Evolutionary conservation across 1,140 invertebrate genomes (phyloP).

Genomic region (Drosophila nigrodunni): DNA sequence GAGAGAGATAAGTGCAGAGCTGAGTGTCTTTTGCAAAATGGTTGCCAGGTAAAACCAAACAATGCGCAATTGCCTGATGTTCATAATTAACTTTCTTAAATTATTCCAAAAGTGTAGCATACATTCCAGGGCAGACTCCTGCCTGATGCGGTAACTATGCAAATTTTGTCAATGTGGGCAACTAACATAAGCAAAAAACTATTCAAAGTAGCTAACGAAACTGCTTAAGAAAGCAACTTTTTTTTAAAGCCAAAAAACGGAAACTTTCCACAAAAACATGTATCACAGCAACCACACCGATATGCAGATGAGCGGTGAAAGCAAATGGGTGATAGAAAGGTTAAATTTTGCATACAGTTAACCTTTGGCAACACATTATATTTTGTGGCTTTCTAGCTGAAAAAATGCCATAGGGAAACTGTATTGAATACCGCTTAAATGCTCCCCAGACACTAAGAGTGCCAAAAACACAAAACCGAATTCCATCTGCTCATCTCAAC

Average conservation of each 20-base stretch:
- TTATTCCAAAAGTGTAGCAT: slow-evolving; percentile 33
- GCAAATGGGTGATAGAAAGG: slow-evolving; percentile 21
- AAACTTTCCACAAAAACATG: neutral
- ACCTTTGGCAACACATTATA: slow-evolving; percentile 6
- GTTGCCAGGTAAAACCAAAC: slow-evolving; percentile 17
- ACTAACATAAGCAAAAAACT: neutral
- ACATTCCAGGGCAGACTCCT: slow-evolving; percentile 18
- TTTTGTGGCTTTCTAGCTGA: neutral
- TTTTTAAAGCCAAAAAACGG: neutral
- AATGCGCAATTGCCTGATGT: slow-evolving; percentile 20
- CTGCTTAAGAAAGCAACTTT: slow-evolving; percentile 6
- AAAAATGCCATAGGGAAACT: slow-evolving; percentile 20
- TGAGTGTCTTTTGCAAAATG: neutral
- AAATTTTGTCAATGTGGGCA: slow-evolving; percentile 13
- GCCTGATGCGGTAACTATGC: slow-evolving; percentile 10
- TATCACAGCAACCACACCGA: slow-evolving; percentile 2
- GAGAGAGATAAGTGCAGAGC: slow-evolving; percentile 43
- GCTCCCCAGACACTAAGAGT: slow-evolving; percentile 7
- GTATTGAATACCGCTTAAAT: slow-evolving; percentile 13
- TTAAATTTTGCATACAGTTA: slow-evolving; percentile 18
- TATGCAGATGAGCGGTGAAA: slow-evolving; percentile 34
- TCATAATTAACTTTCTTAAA: slow-evolving; percentile 30
- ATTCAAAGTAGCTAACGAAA: slow-evolving; percentile 12
- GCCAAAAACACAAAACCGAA: neutral
- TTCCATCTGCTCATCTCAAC: neutral